Evolutionary conservation across 2,113 vertebrate genomes (phyloP), one percentile per base, ranked within the genome.

Genomic region (Cariama cristata): DNA sequence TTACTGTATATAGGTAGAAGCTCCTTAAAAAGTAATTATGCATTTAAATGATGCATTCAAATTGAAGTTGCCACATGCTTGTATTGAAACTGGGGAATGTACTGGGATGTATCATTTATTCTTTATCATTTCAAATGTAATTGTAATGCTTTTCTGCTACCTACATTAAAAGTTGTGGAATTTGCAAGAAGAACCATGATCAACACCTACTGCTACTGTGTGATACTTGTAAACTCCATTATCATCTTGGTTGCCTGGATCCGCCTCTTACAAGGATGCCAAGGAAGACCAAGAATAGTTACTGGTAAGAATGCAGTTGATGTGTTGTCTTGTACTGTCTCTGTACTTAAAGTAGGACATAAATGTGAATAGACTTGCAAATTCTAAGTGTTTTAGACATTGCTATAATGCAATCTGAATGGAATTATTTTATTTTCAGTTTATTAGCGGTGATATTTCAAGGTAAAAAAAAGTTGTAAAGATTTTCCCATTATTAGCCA

Each of bases 131-230:
- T 79, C 73, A 93, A 91, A 71, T 86, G 72, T 96, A 97, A 89
- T 90, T 92, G 15, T 72, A 89, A 96, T 96, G 12, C 38, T 97
- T 97, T 97, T 83, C 40, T 96, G 38, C 80, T 96, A 11, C 13
- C 30, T 97, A 79, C 72, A 38, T 95, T 97, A 73, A 93, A 97
- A 99, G 99, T 88, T 99, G 99, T 98, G 99, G 99, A 81, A 99
- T 99, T 98, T 99, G 99, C 98, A 99, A 99, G 98, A 99, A 99
- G 98, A 99, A 99, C 95, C 99, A 99, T 96, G 99, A 99, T 97
- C 99, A 99, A 52, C 99, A 99, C 79, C 98, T 99, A 8, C 98
- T 99, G 50, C 98, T 99, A 38, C 94, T 99, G 60, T 99, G 99
- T 93, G 99, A 99, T 96, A 99, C 99, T 71, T 99, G 99, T 97